A percentile compares a stretch with the other conserved stretches of the same genome.
These are phyloP conservation scores for Oxyruncus cristatus DNA, from an alignment of 2,113 vertebrate genomes.

Conservation along the genomic window DNA sequence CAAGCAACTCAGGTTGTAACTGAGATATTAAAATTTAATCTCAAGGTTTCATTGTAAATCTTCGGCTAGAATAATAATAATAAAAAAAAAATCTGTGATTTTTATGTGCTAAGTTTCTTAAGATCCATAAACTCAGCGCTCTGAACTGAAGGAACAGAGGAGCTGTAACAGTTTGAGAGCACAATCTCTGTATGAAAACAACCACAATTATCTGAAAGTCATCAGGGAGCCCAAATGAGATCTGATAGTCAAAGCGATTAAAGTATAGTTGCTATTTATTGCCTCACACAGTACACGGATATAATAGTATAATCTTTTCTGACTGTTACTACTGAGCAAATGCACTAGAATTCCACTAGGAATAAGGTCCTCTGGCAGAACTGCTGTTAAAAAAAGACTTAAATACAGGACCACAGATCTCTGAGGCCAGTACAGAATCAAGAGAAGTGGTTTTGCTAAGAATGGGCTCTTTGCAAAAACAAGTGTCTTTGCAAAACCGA, in stretches of 20 bases:
- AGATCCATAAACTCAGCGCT: neutral
- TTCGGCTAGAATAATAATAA: neutral
- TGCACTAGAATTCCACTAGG: neutral
- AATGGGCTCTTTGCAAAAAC: neutral
- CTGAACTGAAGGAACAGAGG: neutral
- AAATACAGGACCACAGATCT: neutral
- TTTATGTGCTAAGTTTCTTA: neutral
- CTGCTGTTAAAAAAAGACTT: neutral
- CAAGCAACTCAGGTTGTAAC: neutral
- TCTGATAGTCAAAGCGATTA: neutral
- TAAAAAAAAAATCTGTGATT: neutral
- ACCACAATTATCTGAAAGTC: neutral
- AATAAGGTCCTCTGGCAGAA: neutral
- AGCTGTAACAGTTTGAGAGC: neutral
- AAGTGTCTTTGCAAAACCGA: neutral
- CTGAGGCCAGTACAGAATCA: neutral
- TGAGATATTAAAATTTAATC: conserved; percentile 23
- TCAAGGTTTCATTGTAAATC: neutral
- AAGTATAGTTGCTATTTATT: neutral
- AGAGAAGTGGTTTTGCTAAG: neutral
- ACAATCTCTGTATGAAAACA: neutral
- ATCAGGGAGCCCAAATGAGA: neutral
- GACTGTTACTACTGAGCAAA: neutral
- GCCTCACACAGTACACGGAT: neutral
- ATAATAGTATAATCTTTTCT: neutral